Base-by-base conservation (phyloP, 2,888 invertebrate genomes). In the Lasioglossum oenotherae region DNA sequence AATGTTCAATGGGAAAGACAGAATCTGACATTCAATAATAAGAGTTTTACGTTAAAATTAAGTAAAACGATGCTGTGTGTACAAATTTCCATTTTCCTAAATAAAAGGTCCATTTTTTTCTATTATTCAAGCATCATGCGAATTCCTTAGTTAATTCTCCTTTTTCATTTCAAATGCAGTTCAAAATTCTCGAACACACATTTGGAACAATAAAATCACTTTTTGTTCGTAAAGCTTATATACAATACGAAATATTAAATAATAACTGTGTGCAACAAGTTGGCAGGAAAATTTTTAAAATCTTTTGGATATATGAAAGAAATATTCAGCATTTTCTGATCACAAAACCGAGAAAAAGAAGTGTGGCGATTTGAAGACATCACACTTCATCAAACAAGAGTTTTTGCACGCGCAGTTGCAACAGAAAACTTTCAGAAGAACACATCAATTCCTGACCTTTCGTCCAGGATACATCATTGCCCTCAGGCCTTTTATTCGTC, bases 391-490 rank as follows among this genome's bases (percentile, higher is more conserved):
- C 19, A 31, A 35, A 35, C 8, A 16, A 19, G 2, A 16, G 16
- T 19, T 19, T 31, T 31, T 35, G 35, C 35, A 8, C 35, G 8
- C 16, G 67, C n/a, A 16, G 35, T n/a, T 71, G 67, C 46, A 75
- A 12, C 57, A 27, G 46, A 69, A 53, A 69, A n/a, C 73, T 78
- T 78, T 71, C 38, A 76, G 44, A 53, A n/a, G 78, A 78, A 53
- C 85, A 82, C 74, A 74, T 72, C 53, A 83, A 69, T n/a, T 79
- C 90, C 88, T 93, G 93, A 94, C 92, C 93, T 92, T 92, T 93
- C 88, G 84, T 89, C 85, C 89, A 89, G 87, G 90, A 90, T 91
- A 91, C 89, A 90, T 92, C 88, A 89, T 91, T 86, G 88, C 81
- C 88, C 71, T 69, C 82, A 23, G 80, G 84, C 75, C 60, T 73